Percentiles rank a stretch among this genome's conserved stretches.
phyloP scores from a whole-genome alignment of 1,140 invertebrate genomes.

The Macrobrachium rosenbergii region DNA sequence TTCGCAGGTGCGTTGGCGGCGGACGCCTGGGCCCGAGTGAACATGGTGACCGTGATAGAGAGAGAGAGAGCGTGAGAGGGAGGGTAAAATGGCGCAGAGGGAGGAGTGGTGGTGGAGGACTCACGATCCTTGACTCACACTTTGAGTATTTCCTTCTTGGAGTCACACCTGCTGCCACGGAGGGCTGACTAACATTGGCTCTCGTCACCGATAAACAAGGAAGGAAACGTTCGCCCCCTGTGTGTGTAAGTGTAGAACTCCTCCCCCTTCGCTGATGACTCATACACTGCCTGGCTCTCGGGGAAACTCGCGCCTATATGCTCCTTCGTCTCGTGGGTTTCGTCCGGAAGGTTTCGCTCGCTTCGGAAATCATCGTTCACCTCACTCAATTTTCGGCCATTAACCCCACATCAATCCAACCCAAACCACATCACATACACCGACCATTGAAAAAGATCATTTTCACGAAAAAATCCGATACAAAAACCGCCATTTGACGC shows the following conservation, averaged over 20 bases:
- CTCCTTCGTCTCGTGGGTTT: neutral
- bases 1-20: neutral
- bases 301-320: conserved; percentile 21
- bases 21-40: neutral
- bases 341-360: neutral
- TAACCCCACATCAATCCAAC: neutral
- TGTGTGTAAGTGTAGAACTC: neutral
- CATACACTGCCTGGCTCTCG: conserved; percentile 7
- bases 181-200: conserved; percentile 5
- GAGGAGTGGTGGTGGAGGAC: neutral
- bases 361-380: neutral
- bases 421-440: too few relatives aligned
- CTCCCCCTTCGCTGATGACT: conserved; percentile 21
- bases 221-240: too few relatives aligned
- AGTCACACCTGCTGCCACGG: neutral
- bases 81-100: too few relatives aligned
- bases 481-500: too few relatives aligned
- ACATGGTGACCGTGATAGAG: neutral
- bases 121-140: neutral
- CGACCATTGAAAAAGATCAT: too few relatives aligned
- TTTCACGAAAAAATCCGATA: too few relatives aligned
- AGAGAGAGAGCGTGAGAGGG: too few relatives aligned
- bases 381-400: too few relatives aligned
- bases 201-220: neutral
- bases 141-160: conserved; percentile 10